Evolutionary conservation across 92 coral and sea anemone genomes (phyloP).

Genomic region (Muricea muricata): DNA sequence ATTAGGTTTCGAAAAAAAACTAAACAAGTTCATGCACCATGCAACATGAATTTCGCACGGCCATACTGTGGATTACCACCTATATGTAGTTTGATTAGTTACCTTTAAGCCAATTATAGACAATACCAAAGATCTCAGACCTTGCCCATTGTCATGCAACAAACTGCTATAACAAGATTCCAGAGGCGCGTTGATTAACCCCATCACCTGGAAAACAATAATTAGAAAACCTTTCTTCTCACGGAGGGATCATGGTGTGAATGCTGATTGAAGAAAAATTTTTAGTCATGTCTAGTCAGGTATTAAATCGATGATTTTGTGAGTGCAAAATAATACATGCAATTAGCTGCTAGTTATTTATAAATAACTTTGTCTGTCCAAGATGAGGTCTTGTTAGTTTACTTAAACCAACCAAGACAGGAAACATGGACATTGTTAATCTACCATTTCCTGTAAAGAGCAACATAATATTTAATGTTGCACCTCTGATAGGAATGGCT

Average conservation of each 20-base stretch:
- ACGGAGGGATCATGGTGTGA: no score
- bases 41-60: no score
- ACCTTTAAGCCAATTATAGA: constrained; percentile 90
- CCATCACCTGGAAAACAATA: constrained; percentile 61
- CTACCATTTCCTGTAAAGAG: constrained; percentile 67
- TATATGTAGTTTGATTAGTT: neutral
- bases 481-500: constrained; percentile 62
- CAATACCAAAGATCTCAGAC: constrained; percentile 78
- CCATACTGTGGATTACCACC: no score
- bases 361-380: constrained; percentile 25
- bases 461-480: constrained; percentile 48
- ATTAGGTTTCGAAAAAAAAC: no score
- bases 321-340: no score
- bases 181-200: constrained; percentile 79
- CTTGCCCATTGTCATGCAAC: constrained; percentile 72
- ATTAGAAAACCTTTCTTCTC: no score
- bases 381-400: constrained; percentile 40
- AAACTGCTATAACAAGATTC: constrained; percentile 88
- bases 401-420: constrained; percentile 21
- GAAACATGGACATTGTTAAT: constrained; percentile 45
- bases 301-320: no score
- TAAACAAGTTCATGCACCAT: no score
- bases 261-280: no score
- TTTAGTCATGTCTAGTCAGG: no score
- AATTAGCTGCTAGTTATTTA: neutral